Percentiles rank a stretch among this genome's conserved stretches.
These are phyloP conservation scores for Bombus ignitus DNA, from an alignment of 1,140 invertebrate genomes.

Conservation along the genomic window DNA sequence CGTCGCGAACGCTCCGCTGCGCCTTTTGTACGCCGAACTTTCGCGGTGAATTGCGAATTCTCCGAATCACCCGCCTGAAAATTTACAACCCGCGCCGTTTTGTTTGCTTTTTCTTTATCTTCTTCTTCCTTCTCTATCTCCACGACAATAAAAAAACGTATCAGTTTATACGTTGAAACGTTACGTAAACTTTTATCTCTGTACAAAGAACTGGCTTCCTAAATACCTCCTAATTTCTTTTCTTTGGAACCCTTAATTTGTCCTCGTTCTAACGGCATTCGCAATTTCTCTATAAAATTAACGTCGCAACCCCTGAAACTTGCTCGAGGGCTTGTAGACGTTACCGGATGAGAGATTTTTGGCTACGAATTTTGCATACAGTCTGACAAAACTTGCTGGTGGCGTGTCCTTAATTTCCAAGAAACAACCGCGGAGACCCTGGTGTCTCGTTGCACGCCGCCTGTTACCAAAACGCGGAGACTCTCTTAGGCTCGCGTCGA, in stretches of 20 bases:
- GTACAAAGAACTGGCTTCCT: not conserved
- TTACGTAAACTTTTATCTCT: not conserved
- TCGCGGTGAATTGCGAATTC: constrained; percentile 9
- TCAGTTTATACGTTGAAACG: not conserved
- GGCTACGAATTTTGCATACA: not conserved
- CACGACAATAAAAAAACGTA: not conserved
- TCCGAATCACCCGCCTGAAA: not conserved
- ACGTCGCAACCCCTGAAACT: not conserved
- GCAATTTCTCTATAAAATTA: constrained; percentile 18
- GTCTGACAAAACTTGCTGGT: not conserved
- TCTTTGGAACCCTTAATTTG: not conserved
- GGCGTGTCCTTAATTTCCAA: not conserved
- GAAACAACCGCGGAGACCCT: not conserved
- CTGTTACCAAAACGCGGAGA: too few relatives aligned
- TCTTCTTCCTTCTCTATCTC: not conserved
- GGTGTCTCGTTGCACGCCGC: too few relatives aligned
- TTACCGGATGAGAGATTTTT: constrained; percentile 11
- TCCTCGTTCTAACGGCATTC: not conserved
- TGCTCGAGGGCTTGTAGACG: not conserved
- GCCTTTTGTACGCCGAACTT: constrained; percentile 25
- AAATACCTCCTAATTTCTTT: not conserved
- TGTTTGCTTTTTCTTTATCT: not conserved
- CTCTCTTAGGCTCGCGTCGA: not conserved
- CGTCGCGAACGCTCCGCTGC: constrained; percentile 49
- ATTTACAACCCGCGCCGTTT: not conserved